A percentile compares a stretch with the other conserved stretches of the same genome.
Evolutionary conservation across 2,113 vertebrate genomes (phyloP).

Genomic region (Lepisosteus osseus): DNA sequence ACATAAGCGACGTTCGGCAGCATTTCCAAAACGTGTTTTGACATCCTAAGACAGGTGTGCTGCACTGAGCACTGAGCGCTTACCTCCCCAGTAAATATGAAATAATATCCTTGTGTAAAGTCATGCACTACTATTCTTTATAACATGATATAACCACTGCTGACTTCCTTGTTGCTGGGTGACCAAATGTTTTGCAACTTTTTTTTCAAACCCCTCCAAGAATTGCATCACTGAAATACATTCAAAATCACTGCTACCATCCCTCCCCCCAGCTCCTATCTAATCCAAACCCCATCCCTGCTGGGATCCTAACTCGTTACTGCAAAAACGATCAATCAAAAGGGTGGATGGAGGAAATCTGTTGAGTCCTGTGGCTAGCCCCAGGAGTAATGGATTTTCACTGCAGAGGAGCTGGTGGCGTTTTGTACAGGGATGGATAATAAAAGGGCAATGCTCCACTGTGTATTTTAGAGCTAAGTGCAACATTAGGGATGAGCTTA

Average conservation of each 20-base stretch:
- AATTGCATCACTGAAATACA: slow-evolving; percentile 49
- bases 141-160: slow-evolving; percentile 45
- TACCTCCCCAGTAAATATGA: slow-evolving; percentile 41
- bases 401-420: slow-evolving; percentile 26
- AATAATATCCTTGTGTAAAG: slow-evolving; percentile 59
- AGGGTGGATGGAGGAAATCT: slow-evolving; percentile 6
- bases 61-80: slow-evolving; percentile 29
- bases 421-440: slow-evolving; percentile 36
- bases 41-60: slow-evolving; percentile 69
- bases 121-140: slow-evolving; percentile 54
- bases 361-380: slow-evolving; percentile 48
- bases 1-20: too few relatives aligned
- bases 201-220: slow-evolving; percentile 37
- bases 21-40: slow-evolving; percentile 32
- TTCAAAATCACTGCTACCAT: slow-evolving; percentile 35
- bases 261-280: slow-evolving; percentile 26
- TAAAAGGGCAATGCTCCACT: slow-evolving; percentile 50
- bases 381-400: slow-evolving; percentile 41
- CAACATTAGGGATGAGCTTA: slow-evolving; percentile 32
- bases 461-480: slow-evolving; percentile 17
- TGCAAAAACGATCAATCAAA: slow-evolving; percentile 21
- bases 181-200: slow-evolving; percentile 69
- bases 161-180: slow-evolving; percentile 51
- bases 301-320: background rate
- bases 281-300: slow-evolving; percentile 4